Percentiles rank a stretch among this genome's conserved stretches.
Evolutionary conservation across 2,888 invertebrate genomes (phyloP).

Genomic region (Cabera pusaria): DNA sequence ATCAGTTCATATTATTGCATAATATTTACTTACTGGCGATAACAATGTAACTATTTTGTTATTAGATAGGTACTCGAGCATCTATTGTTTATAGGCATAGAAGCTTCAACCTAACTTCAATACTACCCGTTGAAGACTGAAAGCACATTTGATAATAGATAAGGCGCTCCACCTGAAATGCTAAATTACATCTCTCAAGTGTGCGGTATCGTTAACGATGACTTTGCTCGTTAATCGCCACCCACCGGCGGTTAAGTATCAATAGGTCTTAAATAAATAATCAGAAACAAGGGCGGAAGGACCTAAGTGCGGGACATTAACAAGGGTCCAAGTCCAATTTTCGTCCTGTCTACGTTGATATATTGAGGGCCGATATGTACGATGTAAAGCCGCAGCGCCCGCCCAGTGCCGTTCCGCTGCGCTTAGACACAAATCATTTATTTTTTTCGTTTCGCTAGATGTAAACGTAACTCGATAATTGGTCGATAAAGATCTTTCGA

Average conservation of each 20-base stretch:
- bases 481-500: constrained; percentile 16
- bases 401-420: constrained; percentile 19
- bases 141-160: too few relatives aligned
- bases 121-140: too few relatives aligned
- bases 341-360: constrained; percentile 81
- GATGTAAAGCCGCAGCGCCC: constrained; percentile 47
- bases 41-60: too few relatives aligned
- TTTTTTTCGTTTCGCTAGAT: constrained; percentile 59
- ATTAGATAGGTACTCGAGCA: too few relatives aligned
- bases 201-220: constrained; percentile 13
- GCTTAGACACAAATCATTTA: constrained; percentile 62
- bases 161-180: too few relatives aligned
- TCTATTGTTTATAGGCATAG: too few relatives aligned
- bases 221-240: constrained; percentile 18
- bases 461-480: constrained; percentile 42
- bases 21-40: too few relatives aligned
- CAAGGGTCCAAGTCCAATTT: constrained; percentile 82
- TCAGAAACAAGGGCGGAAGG: constrained; percentile 72
- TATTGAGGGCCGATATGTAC: constrained; percentile 70
- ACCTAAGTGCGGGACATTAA: constrained; percentile 79
- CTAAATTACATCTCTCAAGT: constrained; percentile 9
- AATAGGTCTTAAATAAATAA: constrained; percentile 80
- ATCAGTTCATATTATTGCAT: too few relatives aligned
- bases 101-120: too few relatives aligned
- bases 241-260: constrained; percentile 44